Base-by-base conservation (phyloP, 2,888 invertebrate species). In the Myopa testacea region DNA sequence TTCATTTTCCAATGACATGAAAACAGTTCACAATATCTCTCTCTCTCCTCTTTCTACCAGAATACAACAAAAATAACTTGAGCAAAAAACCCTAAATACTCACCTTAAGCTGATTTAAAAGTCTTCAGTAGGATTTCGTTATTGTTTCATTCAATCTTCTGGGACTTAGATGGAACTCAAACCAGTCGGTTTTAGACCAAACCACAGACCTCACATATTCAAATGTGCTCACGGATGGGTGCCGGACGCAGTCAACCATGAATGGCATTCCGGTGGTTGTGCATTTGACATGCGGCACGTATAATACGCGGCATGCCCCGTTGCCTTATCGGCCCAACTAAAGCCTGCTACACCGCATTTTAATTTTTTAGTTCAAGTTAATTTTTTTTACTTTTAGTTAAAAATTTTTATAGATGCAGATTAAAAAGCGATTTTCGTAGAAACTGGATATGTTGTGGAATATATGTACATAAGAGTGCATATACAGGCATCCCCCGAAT, bases 281-380 rank as follows among this genome's bases (percentile, higher is more conserved):
- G 38, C n/a, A 67, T 37, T n/a, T 67, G 38, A 67, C n/a, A 40
- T 67, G 67, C 67, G 40, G 38, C 67, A 19, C 16, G 67, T 16
- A 67, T n/a, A 10, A 14, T 14, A 50, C 3, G 50, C 10, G 50
- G 50, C 50, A 8, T 50, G 50, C 50, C 37, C 34, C 63, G 63
- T 65, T 5, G 67, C 67, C 14, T 40, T 67, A 67, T 67, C 40
- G 34, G 34, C 63, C 37, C 34, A 63, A 14, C 26, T 26, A 26
- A 26, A 26, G 26, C 26, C 2, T 1, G 12, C 12, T 14, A 16
- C 4, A 67, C 40, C 8, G 67, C 38, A 67, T 37, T n/a, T 67
- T n/a, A 34, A 40, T 67, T 34, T 10, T 67, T n/a, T 14, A 67
- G 40, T n/a, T 37, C 14, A 16, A 12, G 63, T 40, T 40, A 40